A percentile compares a stretch with the other conserved stretches of the same genome.
Conservation (phyloP, 2,113 vertebrate species). For the Cranoglanis bouderius region DNA sequence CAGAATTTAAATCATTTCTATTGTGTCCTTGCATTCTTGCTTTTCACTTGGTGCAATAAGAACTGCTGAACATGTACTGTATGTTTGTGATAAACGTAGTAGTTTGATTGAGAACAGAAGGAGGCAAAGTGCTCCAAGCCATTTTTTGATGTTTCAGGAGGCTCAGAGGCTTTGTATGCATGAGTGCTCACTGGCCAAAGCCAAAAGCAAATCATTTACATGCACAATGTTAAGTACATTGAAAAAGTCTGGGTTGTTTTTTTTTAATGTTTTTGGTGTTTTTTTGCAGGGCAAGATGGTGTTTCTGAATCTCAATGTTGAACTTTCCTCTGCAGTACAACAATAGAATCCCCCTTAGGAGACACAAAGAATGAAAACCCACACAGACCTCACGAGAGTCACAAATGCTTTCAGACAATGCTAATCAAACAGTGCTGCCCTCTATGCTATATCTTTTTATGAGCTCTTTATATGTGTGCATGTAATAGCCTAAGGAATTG, state of each 20-base stretch:
- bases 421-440: constrained; percentile 28
- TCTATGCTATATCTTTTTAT: constrained; percentile 22
- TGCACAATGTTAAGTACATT: constrained; percentile 71
- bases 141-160: constrained; percentile 59
- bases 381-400: constrained; percentile 62
- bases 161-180: constrained; percentile 66
- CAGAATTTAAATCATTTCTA: background rate
- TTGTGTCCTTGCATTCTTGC: constrained; percentile 4
- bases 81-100: constrained; percentile 37
- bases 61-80: constrained; percentile 10
- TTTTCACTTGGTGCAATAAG: constrained; percentile 27
- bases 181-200: constrained; percentile 64
- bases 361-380: constrained; percentile 69
- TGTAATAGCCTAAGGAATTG: constrained; percentile 40
- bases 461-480: constrained; percentile 32
- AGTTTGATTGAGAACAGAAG: constrained; percentile 29
- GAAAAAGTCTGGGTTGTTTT: constrained; percentile 61
- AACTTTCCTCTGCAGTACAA: constrained; percentile 72
- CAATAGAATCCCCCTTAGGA: constrained; percentile 65
- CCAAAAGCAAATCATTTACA: constrained; percentile 68
- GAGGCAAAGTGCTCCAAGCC: constrained; percentile 63
- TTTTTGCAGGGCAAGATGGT: constrained; percentile 69
- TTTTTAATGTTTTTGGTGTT: constrained; percentile 37
- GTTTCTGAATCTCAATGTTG: constrained; percentile 73
- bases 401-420: constrained; percentile 58